A percentile compares a stretch with the other conserved stretches of the same genome.
These are phyloP conservation scores for Paracanthobrama guichenoti DNA, from an alignment of 2,113 vertebrate species.

Conservation along the genomic window DNA sequence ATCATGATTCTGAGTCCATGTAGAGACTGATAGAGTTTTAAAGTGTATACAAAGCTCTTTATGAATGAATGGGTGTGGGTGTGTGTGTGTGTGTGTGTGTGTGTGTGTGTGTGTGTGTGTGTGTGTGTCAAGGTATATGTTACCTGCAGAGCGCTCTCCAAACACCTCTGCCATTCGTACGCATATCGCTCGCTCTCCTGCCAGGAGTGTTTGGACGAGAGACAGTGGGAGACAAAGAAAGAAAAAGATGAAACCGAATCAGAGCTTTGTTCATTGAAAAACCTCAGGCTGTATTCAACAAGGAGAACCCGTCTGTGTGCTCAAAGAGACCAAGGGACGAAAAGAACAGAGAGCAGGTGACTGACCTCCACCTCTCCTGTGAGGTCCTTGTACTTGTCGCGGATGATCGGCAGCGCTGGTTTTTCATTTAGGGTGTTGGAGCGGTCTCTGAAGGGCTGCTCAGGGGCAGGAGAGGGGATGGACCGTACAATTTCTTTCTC, in stretches of 20 bases:
- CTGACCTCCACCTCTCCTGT: conserved; percentile 97
- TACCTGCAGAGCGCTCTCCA: conserved; percentile 92
- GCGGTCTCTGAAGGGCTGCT: conserved; percentile 90
- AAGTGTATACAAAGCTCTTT: not conserved
- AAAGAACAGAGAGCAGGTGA: not conserved
- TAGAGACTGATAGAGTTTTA: not conserved
- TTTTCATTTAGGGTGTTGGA: conserved; percentile 94
- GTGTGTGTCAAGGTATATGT: not conserved
- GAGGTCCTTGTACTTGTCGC: conserved; percentile 98
- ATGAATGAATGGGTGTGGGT: too few species aligned
- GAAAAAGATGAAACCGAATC: conserved; percentile 17
- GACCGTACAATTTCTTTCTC: conserved; percentile 90
- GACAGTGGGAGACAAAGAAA: not conserved
- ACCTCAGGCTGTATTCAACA: not conserved
- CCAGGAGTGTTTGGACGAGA: not conserved
- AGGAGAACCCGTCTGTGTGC: not conserved
- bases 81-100: too few species aligned
- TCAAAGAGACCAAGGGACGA: not conserved
- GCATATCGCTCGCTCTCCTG: conserved; percentile 97
- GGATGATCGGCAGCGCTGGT: conserved; percentile 89
- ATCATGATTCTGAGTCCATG: not conserved
- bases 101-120: too few species aligned
- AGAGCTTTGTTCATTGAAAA: conserved; percentile 30
- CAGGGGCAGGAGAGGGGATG: conserved; percentile 79
- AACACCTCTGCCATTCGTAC: conserved; percentile 95